Conservation (phyloP, 2,888 invertebrate genomes). For the Andrena dorsata region DNA sequence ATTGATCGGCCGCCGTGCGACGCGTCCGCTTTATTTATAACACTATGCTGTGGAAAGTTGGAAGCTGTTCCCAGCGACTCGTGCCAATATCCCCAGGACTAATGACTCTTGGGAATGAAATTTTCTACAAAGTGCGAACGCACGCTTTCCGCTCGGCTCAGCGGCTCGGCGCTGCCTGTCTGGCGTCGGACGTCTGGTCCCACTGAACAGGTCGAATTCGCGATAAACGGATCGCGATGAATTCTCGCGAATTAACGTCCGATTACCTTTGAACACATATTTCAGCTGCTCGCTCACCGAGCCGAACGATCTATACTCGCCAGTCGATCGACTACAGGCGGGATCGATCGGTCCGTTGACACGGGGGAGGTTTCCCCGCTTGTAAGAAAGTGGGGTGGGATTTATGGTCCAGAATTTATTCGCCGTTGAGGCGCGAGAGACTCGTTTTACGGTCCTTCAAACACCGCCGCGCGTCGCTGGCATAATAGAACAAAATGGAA, state of each 20-base stretch:
- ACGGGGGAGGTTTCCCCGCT: neutral
- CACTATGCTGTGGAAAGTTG: slow-evolving; percentile 41
- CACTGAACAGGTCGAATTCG: slow-evolving; percentile 2
- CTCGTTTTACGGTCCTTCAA: slow-evolving; percentile 8
- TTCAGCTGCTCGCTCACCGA: slow-evolving; percentile 60
- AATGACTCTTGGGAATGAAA: slow-evolving; percentile 57
- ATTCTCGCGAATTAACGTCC: slow-evolving; percentile 54
- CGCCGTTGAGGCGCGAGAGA: neutral
- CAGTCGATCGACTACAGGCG: slow-evolving; percentile 15
- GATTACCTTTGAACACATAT: slow-evolving; percentile 68
- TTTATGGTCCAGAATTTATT: slow-evolving; percentile 28
- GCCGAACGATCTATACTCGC: slow-evolving; percentile 21
- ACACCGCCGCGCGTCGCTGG: neutral
- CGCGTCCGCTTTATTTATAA: slow-evolving; percentile 52
- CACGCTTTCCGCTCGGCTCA: slow-evolving; percentile 27
- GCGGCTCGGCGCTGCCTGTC: slow-evolving; percentile 2
- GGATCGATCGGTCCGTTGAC: slow-evolving; percentile 2
- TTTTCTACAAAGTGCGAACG: slow-evolving; percentile 19
- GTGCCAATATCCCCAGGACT: slow-evolving; percentile 54
- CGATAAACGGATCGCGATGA: slow-evolving; percentile 29
- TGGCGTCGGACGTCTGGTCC: slow-evolving; percentile 11
- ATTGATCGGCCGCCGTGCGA: slow-evolving; percentile 40
- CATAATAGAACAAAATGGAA: slow-evolving; percentile 49
- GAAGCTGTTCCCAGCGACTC: slow-evolving; percentile 19
- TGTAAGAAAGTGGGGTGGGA: neutral